A percentile compares a stretch with the other conserved stretches of the same genome.
These are phyloP conservation scores for Ceriagrion tenellum DNA, from an alignment of 2,888 invertebrate genomes.

Conservation along the genomic window DNA sequence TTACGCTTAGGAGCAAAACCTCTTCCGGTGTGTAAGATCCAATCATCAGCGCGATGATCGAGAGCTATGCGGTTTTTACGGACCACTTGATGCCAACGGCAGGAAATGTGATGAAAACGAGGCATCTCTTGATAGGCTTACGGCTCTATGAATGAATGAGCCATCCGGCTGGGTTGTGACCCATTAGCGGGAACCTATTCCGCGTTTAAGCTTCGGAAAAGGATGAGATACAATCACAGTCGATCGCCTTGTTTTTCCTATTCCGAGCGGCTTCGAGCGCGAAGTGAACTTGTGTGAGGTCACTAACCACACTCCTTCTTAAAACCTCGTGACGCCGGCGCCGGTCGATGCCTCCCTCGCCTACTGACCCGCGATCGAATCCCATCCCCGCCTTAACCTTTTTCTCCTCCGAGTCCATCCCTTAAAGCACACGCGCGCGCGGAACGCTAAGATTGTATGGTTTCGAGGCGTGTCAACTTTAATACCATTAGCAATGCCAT, in stretches of 20 bases:
- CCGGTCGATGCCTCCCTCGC: conserved; percentile 33
- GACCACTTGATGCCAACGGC: background rate
- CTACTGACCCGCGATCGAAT: conserved; percentile 29
- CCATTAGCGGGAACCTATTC: background rate
- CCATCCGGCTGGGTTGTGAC: background rate
- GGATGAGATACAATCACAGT: background rate
- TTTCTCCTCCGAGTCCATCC: background rate
- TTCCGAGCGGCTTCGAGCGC: background rate
- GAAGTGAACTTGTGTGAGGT: conserved; percentile 1
- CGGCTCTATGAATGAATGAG: background rate
- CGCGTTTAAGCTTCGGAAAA: background rate
- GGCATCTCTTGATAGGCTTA: background rate
- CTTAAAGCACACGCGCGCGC: background rate
- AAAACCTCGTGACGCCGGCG: background rate
- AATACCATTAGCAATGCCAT: background rate
- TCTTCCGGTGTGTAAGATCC: no score
- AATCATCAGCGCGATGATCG: no score
- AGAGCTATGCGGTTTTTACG: no score
- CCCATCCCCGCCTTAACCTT: background rate
- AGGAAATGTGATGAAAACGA: background rate
- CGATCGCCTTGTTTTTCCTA: background rate
- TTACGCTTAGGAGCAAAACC: no score
- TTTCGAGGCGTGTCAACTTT: background rate
- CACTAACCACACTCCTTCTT: background rate
- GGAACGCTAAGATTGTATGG: background rate